A percentile compares a stretch with the other conserved stretches of the same genome.
Conservation (phyloP, 2,113 vertebrate genomes). For the Chlamydotis undulata region DNA sequence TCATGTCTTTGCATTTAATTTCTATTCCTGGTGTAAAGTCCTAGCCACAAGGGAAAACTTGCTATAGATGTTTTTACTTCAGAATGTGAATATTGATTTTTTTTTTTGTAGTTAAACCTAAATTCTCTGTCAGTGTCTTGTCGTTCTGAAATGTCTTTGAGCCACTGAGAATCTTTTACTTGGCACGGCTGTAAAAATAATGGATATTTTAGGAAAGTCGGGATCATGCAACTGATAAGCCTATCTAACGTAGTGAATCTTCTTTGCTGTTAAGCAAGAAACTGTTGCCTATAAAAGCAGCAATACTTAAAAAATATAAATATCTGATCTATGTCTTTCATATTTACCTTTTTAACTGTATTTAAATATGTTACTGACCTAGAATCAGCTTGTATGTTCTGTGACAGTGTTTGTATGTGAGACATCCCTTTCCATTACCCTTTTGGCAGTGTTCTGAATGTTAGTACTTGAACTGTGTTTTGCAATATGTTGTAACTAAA, state of each 20-base stretch:
- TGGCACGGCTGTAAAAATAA: neutral
- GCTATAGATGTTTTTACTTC: neutral
- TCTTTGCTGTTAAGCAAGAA: neutral
- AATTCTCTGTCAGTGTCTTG: neutral
- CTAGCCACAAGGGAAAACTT: neutral
- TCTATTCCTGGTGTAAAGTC: neutral
- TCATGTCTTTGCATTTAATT: constrained; percentile 4
- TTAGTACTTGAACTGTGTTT: neutral
- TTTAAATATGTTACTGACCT: neutral
- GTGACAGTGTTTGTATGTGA: neutral
- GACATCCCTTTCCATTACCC: neutral
- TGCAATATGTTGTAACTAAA: neutral
- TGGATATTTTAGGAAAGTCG: neutral
- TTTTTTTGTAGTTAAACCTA: neutral
- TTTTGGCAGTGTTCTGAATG: neutral
- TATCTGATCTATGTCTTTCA: neutral
- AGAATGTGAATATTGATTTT: neutral
- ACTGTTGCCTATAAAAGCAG: neutral
- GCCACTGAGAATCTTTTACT: neutral
- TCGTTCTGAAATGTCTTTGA: neutral
- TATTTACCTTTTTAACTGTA: neutral
- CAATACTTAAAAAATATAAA: neutral
- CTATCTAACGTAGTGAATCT: neutral
- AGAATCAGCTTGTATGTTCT: neutral
- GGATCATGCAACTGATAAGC: neutral